Evolutionary conservation across 2,113 vertebrate species (phyloP).

Genomic region (Nestor notabilis): DNA sequence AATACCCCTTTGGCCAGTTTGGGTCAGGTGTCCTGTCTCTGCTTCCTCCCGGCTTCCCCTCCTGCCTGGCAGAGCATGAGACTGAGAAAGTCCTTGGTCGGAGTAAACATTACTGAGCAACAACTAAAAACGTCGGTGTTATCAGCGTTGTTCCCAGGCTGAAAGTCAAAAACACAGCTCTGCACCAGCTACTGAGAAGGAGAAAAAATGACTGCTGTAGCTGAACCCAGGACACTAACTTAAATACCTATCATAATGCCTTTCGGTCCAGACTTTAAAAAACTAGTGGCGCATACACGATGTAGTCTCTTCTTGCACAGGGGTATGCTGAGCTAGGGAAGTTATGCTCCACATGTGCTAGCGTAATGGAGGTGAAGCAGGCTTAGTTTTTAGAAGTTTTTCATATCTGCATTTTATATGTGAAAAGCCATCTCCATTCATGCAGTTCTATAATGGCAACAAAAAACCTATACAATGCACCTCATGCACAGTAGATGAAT

Average conservation of each 20-base stretch:
- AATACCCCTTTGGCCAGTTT: too few species aligned
- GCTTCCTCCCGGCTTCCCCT: too few species aligned
- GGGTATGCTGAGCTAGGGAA: neutral
- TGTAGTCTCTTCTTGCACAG: neutral
- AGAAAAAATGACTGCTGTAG: too few species aligned
- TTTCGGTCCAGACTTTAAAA: neutral
- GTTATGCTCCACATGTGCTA: neutral
- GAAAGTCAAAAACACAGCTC: too few species aligned
- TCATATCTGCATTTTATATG: neutral
- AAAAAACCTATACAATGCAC: neutral
- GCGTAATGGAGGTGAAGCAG: neutral
- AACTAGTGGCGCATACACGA: neutral
- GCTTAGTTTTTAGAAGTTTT: neutral
- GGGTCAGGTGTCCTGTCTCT: too few species aligned
- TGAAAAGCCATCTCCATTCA: neutral
- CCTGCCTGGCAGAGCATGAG: too few species aligned
- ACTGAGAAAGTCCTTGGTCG: too few species aligned
- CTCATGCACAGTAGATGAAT: accelerated
- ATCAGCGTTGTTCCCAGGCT: too few species aligned
- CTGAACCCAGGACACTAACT: too few species aligned
- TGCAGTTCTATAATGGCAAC: neutral
- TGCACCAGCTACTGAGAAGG: too few species aligned
- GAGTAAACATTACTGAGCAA: too few species aligned
- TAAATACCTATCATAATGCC: neutral
- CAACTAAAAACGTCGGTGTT: too few species aligned